A percentile compares a stretch with the other conserved stretches of the same genome.
Evolutionary conservation across 64 coral and sea anemone genomes (phyloP).

Genomic region (Montipora cactus): DNA sequence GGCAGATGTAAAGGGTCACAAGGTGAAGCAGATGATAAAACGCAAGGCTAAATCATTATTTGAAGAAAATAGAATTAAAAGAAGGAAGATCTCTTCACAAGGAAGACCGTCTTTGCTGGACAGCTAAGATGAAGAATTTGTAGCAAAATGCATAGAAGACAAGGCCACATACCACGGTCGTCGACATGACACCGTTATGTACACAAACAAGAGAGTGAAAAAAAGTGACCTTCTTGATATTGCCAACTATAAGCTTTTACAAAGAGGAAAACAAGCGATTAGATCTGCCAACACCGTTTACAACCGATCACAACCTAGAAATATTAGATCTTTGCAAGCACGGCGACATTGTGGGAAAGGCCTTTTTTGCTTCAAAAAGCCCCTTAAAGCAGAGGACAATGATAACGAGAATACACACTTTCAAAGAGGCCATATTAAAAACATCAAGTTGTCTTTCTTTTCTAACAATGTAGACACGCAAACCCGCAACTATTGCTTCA

Average conservation of each 20-base stretch:
- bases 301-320: not conserved
- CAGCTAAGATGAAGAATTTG: constrained; percentile 28
- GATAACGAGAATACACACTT: constrained; percentile 9
- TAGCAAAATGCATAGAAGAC: constrained; percentile 42
- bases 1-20: no score
- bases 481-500: constrained; percentile 23
- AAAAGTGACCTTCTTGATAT: not conserved
- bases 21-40: no score
- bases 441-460: constrained; percentile 42
- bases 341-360: constrained; percentile 3
- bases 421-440: constrained; percentile 33
- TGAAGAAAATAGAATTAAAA: not conserved
- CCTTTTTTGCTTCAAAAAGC: constrained; percentile 12
- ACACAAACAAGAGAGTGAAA: constrained; percentile 16
- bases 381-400: constrained; percentile 26
- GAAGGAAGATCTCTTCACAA: not conserved
- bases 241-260: not conserved
- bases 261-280: not conserved
- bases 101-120: not conserved
- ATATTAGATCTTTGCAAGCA: not conserved
- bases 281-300: not conserved
- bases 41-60: constrained; percentile 25
- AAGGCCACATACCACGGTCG: constrained; percentile 31
- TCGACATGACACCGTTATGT: constrained; percentile 33
- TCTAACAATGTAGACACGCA: not conserved